Evolutionary conservation across 2,888 invertebrate genomes (phyloP), one percentile per base, ranked within the genome.

Genomic region (Drosophila glabriapex): DNA sequence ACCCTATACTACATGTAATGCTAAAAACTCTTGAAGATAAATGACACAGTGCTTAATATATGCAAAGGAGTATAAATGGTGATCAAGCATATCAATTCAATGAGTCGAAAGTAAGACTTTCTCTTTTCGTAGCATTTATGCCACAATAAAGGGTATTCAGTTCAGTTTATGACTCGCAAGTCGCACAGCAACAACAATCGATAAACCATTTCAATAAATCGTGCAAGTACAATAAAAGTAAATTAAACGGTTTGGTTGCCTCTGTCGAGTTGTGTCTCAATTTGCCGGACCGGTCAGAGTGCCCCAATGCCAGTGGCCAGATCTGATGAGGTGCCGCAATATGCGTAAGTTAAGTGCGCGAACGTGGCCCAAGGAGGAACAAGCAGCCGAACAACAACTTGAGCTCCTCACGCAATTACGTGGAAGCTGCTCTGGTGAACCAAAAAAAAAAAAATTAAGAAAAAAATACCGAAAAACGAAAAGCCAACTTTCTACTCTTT

Each of bases 221-320:
- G 85, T 86, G 87, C 76, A 69, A 69, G 61, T 68, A 82, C 83
- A 80, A 86, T 86, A 86, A 86, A 87, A 83, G 72, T 82, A 85
- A 86, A 87, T 86, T 82, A 83, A 85, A 87, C 66, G 73, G 65
- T 71, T 76, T 35, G 59, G 41, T 50, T 62, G 71, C 55, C 59
- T 35, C 76, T 80, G 78, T 78, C 50, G 46, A 61, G 62, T 80
- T 85, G 85, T 85, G 83, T 85, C 87, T 85, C 85, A 85, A 85
- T 85, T 87, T 86, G 83, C 53, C 31, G 58, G 31, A 55, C 52
- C 63, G 52, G 43, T 35, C 33, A 35, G 19, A 61, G 39, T 16
- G 52, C 12, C 14, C 22, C 46, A 33, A 55, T 54, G 62, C 68
- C 72, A 64, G 49, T 76, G 76, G 62, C 37, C 76, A 68, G 49